Conservation (phyloP, 2,113 vertebrate species). For the Halcyon senegalensis region DNA sequence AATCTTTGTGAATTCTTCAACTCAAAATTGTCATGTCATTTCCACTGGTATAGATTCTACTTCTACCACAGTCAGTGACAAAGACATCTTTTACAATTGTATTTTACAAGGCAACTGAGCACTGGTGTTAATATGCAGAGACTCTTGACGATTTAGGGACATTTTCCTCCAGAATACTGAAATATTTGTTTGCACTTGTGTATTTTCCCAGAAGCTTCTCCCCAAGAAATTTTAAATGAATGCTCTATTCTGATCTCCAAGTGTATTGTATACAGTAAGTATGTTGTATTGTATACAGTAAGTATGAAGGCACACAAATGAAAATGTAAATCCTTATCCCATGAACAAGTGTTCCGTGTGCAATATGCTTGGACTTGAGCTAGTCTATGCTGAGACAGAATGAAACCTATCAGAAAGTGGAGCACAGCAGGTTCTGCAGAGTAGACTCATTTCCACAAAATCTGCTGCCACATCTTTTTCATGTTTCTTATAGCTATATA, state of each 20-base stretch:
- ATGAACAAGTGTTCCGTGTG: neutral
- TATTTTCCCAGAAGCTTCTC: neutral
- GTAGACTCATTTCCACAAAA: neutral
- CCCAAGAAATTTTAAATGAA: neutral
- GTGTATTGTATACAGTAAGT: neutral
- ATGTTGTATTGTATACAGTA: neutral
- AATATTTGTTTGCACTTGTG: neutral
- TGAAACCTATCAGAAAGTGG: neutral
- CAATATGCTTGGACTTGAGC: neutral
- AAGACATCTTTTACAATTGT: neutral
- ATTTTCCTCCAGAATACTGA: neutral
- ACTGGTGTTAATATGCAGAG: neutral
- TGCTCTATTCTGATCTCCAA: neutral
- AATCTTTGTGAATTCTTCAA: neutral
- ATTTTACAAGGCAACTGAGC: neutral
- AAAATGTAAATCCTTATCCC: neutral
- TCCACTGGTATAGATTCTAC: neutral
- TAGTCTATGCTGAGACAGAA: neutral
- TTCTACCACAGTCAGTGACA: neutral
- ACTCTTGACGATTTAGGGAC: neutral
- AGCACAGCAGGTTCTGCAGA: neutral
- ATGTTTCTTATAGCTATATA: neutral
- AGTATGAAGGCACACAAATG: neutral
- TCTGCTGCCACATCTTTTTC: neutral
- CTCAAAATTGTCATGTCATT: neutral